A percentile compares a stretch with the other conserved stretches of the same genome.
phyloP scores from a whole-genome alignment of 2,797 vertebrate species.

The Lutjanus argentimaculatus region DNA sequence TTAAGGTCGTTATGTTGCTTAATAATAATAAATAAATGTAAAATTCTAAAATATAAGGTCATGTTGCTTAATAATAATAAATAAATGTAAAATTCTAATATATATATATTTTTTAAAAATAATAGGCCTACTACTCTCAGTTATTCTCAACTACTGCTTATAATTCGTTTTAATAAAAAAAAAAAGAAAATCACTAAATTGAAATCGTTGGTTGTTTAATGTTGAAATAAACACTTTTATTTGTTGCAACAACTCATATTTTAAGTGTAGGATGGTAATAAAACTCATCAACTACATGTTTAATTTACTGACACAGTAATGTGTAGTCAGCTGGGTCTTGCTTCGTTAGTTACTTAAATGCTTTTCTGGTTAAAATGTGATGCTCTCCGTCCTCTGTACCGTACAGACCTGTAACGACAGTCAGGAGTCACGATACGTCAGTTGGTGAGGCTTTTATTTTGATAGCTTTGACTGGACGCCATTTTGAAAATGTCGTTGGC shows the following conservation, averaged over 20 bases:
- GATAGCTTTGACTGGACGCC: slow-evolving; percentile 29
- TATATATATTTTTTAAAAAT: too few relatives aligned
- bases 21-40: too few relatives aligned
- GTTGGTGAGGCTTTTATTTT: slow-evolving; percentile 54
- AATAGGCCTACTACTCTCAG: not conserved
- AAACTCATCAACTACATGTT: not conserved
- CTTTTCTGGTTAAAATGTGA: not conserved
- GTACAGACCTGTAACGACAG: too few relatives aligned
- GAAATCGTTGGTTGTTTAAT: not conserved
- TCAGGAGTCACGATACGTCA: too few relatives aligned
- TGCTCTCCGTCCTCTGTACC: not conserved
- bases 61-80: too few relatives aligned
- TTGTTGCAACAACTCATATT: not conserved
- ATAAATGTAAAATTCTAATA: too few relatives aligned
- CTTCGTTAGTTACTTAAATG: not conserved
- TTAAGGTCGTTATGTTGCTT: too few relatives aligned
- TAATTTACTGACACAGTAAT: not conserved
- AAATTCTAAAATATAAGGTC: too few relatives aligned
- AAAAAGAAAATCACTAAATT: not conserved
- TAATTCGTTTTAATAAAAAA: not conserved
- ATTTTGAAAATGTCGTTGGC: fast-evolving
- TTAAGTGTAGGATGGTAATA: not conserved
- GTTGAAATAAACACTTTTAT: not conserved
- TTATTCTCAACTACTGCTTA: too few relatives aligned
- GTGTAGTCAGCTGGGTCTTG: not conserved